Evolutionary conservation across 2,113 vertebrate species (phyloP).

Genomic region (Chelonoidis abingdonii): DNA sequence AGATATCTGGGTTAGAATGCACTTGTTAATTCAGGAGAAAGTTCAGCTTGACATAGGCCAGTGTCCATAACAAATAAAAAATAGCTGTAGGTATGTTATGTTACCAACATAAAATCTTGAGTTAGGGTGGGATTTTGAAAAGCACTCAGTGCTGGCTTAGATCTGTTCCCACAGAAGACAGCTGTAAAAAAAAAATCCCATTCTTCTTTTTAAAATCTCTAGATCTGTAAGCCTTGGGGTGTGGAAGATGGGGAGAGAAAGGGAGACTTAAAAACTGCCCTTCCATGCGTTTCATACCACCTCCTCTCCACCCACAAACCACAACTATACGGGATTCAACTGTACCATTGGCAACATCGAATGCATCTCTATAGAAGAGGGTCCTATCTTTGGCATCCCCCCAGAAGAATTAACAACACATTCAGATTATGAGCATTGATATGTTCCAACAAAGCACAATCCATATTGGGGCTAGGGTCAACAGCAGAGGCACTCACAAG

Average conservation of each 20-base stretch:
- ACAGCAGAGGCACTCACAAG: not conserved
- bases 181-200: not conserved
- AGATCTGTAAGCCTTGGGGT: not conserved
- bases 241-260: not conserved
- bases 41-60: constrained; percentile 17
- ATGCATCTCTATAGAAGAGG: not conserved
- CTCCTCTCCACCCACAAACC: not conserved
- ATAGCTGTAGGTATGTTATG: constrained; percentile 43
- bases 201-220: not conserved
- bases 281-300: not conserved
- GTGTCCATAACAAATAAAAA: constrained; percentile 47
- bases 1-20: not conserved
- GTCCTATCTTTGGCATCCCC: not conserved
- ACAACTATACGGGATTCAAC: not conserved
- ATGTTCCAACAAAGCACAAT: not conserved
- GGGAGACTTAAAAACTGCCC: not conserved
- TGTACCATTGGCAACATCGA: not conserved
- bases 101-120: not conserved
- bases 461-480: not conserved
- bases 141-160: not conserved
- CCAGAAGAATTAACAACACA: not conserved
- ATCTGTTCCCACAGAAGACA: not conserved
- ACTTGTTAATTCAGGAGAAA: constrained; percentile 29
- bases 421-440: not conserved
- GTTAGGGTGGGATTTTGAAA: constrained; percentile 25